Evolutionary conservation across 2,113 vertebrate species (phyloP).

Genomic region (Tychaedon coryphoeus): DNA sequence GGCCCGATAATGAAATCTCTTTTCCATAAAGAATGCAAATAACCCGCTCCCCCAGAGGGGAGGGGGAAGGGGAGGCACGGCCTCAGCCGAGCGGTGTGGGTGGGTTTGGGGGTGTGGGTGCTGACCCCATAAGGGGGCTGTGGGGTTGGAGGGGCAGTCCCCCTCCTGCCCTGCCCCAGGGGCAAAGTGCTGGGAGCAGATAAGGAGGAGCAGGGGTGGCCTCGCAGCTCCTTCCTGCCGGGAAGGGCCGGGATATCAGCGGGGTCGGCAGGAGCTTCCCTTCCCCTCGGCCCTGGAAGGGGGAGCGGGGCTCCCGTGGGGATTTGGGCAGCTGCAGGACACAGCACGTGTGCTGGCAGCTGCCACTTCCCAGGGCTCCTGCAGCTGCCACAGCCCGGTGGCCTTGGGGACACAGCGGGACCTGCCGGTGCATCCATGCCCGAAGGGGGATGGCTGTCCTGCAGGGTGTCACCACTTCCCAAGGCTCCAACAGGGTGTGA

Average conservation of each 20-base stretch:
- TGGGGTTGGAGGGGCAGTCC: rapidly evolving
- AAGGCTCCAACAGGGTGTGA: rapidly evolving
- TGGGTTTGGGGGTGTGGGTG: rapidly evolving
- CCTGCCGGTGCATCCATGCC: rapidly evolving
- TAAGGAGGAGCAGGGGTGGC: slow-evolving; percentile 33
- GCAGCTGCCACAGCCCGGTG: neutral
- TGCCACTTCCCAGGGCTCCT: neutral
- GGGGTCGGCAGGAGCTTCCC: slow-evolving; percentile 28
- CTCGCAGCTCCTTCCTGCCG: slow-evolving; percentile 57
- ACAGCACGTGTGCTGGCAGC: neutral
- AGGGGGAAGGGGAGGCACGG: neutral
- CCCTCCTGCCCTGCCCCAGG: rapidly evolving
- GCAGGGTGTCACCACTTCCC: rapidly evolving
- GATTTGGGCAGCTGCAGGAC: neutral
- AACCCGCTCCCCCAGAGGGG: neutral
- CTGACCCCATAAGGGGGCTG: rapidly evolving
- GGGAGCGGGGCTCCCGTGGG: neutral
- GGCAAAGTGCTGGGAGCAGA: slow-evolving; percentile 45
- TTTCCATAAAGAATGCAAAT: slow-evolving; percentile 79
- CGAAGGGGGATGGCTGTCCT: rapidly evolving
- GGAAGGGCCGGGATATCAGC: slow-evolving; percentile 66
- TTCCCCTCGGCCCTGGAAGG: slow-evolving; percentile 35
- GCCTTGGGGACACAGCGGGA: neutral
- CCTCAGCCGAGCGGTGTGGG: neutral
- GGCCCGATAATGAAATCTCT: slow-evolving; percentile 86